Evolutionary conservation across 2,888 invertebrate genomes (phyloP).

Genomic region (Morinoia aosen): DNA sequence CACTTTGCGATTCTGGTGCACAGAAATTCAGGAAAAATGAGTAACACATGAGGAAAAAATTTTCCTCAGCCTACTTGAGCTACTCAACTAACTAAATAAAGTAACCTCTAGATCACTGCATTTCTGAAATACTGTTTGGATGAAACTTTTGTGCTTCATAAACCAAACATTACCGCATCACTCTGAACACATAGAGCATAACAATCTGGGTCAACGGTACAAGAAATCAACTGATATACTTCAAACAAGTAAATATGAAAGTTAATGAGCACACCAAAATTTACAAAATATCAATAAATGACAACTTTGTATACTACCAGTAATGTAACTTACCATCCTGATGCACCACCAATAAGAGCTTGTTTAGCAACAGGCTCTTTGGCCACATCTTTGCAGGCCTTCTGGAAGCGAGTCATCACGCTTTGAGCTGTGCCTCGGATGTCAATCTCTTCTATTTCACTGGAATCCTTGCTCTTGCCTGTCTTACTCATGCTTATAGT

Average conservation of each 20-base stretch:
- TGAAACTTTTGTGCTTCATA: too few relatives aligned
- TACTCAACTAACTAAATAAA: too few relatives aligned
- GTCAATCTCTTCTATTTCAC: slow-evolving; percentile 64
- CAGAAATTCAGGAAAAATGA: too few relatives aligned
- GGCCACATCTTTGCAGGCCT: slow-evolving; percentile 61
- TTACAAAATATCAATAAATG: too few relatives aligned
- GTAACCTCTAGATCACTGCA: too few relatives aligned
- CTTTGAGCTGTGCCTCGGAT: slow-evolving; percentile 61
- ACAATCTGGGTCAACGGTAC: neutral
- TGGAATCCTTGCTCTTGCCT: slow-evolving; percentile 36
- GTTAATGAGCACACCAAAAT: neutral
- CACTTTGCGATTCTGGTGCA: too few relatives aligned
- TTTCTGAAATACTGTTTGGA: too few relatives aligned
- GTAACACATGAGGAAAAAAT: too few relatives aligned
- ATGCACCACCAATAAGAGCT: slow-evolving; percentile 62
- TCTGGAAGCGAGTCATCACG: slow-evolving; percentile 63
- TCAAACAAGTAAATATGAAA: neutral
- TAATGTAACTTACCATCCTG: slow-evolving; percentile 60
- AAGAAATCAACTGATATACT: neutral
- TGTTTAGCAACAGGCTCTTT: slow-evolving; percentile 64
- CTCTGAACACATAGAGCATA: neutral
- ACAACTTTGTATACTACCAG: too few relatives aligned
- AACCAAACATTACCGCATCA: neutral
- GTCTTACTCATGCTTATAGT: neutral
- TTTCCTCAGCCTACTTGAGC: too few relatives aligned